Evolutionary conservation across 1,140 invertebrate genomes (phyloP), one percentile per base, ranked within the genome.

Genomic region (Trachymyrmex septentrionalis): DNA sequence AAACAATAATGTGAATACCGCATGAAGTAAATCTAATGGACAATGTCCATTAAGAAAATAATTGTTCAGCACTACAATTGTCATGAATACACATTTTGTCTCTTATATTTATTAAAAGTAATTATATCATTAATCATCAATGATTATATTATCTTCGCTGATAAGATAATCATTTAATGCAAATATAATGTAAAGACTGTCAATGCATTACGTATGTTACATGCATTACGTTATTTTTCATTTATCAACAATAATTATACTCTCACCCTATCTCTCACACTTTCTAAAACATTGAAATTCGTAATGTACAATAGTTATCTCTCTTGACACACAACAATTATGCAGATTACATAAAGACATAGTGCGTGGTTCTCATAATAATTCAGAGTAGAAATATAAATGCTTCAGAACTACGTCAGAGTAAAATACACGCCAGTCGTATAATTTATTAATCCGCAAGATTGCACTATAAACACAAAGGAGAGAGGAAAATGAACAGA

Each of bases 381-480:
- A 75, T 75, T 64, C 30, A 77, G 64, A 10, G 0, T 7, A 27
- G 9, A 44, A 55, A 73, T 57, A 0, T 21, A 73, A 30, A 2
- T 57, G 10, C 12, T 73, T 14, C 34, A 6, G 27, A 55, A 57
- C 27, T 57, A 14, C 30, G 24, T 4, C 19, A 1, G 2, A 7
- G 24, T 53, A 30, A 72, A 71, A 30, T 30, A 53, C 48, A 30
- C 1, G 1, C 19, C 5, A 34, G 5, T 73, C 27, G 19, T 73
- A 73, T 73, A 73, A 73, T 57, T 73, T 73, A 73, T 57, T 55
- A 34, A 34, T 73, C 10, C 16, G 10, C 53, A 19, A 5, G 21
- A 2, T 44, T 44, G 21, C 16, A 24, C 21, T 38, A 3, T 63
- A 38, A 30, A 24, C n/a, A 38, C 14, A 21, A 64, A 44, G 38